Conservation (phyloP, 2,888 invertebrate species). For the Eledone cirrhosa region DNA sequence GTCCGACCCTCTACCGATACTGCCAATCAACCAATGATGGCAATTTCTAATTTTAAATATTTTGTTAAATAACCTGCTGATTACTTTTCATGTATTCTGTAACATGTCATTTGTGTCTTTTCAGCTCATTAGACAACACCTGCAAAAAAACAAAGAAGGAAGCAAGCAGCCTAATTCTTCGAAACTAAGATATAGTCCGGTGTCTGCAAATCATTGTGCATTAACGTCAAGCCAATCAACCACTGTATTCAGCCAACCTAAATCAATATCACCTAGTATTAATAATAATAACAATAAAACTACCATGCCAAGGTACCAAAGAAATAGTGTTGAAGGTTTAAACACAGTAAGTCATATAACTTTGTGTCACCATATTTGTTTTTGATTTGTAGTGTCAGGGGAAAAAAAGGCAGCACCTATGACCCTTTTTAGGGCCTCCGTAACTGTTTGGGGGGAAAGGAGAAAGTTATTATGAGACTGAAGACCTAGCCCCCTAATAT, state of each 20-base stretch:
- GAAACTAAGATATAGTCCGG: constrained; percentile 67
- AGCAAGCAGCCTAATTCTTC: constrained; percentile 44
- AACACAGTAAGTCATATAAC: constrained; percentile 73
- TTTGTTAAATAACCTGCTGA: neutral
- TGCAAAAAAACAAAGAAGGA: constrained; percentile 58
- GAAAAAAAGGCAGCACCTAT: too few species aligned
- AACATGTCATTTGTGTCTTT: constrained; percentile 29
- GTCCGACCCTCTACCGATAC: too few species aligned
- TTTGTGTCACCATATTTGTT: too few species aligned
- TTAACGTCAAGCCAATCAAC: constrained; percentile 53
- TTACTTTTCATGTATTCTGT: neutral
- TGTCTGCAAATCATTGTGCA: constrained; percentile 70
- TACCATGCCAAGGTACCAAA: constrained; percentile 73
- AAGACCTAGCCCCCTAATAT: too few species aligned
- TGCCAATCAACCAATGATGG: too few species aligned
- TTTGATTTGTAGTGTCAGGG: too few species aligned
- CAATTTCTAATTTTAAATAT: neutral
- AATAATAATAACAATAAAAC: constrained; percentile 71
- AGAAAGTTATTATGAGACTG: too few species aligned
- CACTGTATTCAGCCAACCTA: constrained; percentile 45
- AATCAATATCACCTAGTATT: constrained; percentile 69
- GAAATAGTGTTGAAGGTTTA: constrained; percentile 85
- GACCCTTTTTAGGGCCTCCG: too few species aligned
- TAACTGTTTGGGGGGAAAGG: too few species aligned
- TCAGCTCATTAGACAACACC: constrained; percentile 54